phyloP scores from a whole-genome alignment of 2,888 invertebrate genomes.

The Synanthedon andrenaeformis region DNA sequence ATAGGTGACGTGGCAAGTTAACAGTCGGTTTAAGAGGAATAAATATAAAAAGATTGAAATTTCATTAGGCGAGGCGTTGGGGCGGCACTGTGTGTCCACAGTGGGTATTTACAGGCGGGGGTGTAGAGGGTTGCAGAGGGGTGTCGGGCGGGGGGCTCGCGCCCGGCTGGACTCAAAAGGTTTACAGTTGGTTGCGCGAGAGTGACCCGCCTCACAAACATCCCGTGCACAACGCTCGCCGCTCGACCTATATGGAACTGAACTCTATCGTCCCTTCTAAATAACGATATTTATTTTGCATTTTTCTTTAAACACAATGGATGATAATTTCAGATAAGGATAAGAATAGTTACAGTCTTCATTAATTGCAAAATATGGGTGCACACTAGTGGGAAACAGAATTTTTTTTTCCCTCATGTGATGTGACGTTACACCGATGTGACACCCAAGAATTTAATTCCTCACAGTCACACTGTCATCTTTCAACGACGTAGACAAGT shows the following conservation, averaged over 20 bases:
- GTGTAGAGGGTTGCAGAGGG: slow-evolving; percentile 8
- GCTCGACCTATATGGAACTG: slow-evolving; percentile 45
- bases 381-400: too few species aligned
- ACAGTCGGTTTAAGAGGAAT: slow-evolving; percentile 18
- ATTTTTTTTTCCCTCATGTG: too few species aligned
- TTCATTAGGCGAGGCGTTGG: slow-evolving; percentile 66
- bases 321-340: background rate
- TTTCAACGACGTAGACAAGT: too few species aligned
- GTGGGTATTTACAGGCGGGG: slow-evolving; percentile 41
- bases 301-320: slow-evolving; percentile 4
- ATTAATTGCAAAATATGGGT: too few species aligned
- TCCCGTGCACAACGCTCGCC: slow-evolving; percentile 26
- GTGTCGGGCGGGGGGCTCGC: slow-evolving; percentile 30
- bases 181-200: slow-evolving; percentile 67
- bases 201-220: slow-evolving; percentile 69
- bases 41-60: slow-evolving; percentile 59
- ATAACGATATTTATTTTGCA: slow-evolving; percentile 22
- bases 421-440: too few species aligned
- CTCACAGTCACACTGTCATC: too few species aligned
- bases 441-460: too few species aligned
- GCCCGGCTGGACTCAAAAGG: slow-evolving; percentile 63
- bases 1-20: slow-evolving; percentile 21
- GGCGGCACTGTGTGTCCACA: slow-evolving; percentile 58
- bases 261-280: slow-evolving; percentile 13
- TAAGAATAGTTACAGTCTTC: too few species aligned